These are phyloP conservation scores for Telenomus remus DNA, from an alignment of 1,140 invertebrate species.

Conservation along the genomic window DNA sequence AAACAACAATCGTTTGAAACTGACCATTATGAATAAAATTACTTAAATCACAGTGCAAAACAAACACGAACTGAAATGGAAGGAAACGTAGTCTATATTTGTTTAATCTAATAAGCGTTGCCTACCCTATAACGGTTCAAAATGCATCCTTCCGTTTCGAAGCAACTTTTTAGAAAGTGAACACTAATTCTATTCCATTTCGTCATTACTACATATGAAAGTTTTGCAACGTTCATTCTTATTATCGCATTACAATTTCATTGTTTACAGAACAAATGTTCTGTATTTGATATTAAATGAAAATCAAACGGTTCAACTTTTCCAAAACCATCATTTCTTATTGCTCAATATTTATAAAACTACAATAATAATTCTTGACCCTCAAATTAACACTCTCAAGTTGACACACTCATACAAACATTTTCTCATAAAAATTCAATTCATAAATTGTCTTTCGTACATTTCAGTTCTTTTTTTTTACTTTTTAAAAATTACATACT, in stretches of 20 bases:
- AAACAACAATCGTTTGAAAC: neutral
- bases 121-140: neutral
- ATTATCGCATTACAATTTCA: no score
- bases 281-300: no score
- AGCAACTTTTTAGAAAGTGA: slow-evolving; percentile 1
- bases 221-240: neutral
- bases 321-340: no score
- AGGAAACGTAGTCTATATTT: neutral
- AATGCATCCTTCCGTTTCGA: slow-evolving; percentile 3
- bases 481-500: slow-evolving; percentile 13
- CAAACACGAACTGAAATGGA: neutral
- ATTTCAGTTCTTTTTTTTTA: neutral
- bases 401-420: no score
- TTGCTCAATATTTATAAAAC: no score
- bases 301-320: no score
- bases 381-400: no score
- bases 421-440: no score
- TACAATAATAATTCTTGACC: no score
- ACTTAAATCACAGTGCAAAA: neutral
- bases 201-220: neutral
- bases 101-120: neutral
- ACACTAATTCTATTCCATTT: neutral
- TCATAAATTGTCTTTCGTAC: no score
- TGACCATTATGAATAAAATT: neutral
- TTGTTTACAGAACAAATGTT: no score